Percentiles rank a stretch among this genome's conserved stretches.
phyloP scores from a whole-genome alignment of 1,140 invertebrate genomes.

The Apocrypta bakeri region DNA sequence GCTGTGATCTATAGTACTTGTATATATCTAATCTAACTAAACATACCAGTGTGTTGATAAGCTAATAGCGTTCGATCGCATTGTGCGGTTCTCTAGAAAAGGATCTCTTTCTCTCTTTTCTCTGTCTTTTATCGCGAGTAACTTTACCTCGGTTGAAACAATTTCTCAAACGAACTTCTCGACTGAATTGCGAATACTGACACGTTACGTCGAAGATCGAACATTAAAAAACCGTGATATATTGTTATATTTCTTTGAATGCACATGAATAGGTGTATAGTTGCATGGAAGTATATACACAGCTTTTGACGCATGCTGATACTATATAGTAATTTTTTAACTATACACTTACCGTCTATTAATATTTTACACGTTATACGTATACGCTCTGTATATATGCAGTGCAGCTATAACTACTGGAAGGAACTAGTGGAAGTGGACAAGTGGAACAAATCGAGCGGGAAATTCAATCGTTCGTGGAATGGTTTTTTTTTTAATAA shows the following conservation, averaged over 20 bases:
- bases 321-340: no score
- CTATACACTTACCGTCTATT: no score
- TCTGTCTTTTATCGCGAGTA: neutral
- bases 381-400: no score
- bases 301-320: no score
- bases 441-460: no score
- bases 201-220: neutral
- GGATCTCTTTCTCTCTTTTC: neutral
- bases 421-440: no score
- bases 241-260: slow-evolving; percentile 10
- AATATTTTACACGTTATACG: no score
- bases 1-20: neutral
- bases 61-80: slow-evolving; percentile 21
- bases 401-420: no score
- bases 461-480: no score
- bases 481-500: no score
- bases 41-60: slow-evolving; percentile 35
- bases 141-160: slow-evolving; percentile 2
- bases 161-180: neutral
- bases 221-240: neutral
- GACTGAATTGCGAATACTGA: neutral
- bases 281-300: no score
- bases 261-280: neutral
- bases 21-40: slow-evolving; percentile 31
- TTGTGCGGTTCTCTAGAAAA: neutral